A percentile compares a stretch with the other conserved stretches of the same genome.
These are phyloP conservation scores for Ophioderma brevispina DNA, from an alignment of 35 echinoderm and acorn worm genomes.

Conservation along the genomic window DNA sequence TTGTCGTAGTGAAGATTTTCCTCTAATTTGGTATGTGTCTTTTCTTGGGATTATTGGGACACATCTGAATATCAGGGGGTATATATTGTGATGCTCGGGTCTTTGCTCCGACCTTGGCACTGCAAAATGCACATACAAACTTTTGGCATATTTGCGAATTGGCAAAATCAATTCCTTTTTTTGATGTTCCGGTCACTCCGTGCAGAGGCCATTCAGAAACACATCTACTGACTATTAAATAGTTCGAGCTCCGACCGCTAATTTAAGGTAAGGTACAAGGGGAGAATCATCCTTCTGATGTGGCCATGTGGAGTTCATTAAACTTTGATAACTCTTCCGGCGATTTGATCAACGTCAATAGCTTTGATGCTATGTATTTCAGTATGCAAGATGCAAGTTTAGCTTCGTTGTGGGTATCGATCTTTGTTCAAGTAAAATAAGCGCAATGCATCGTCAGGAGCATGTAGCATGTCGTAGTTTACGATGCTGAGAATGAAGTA, in stretches of 20 bases:
- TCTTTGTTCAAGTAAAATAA: not conserved
- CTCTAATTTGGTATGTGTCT: not conserved
- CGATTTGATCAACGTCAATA: not conserved
- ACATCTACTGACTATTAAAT: constrained; percentile 76
- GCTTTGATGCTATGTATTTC: not conserved
- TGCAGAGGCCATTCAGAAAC: constrained; percentile 75
- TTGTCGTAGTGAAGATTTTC: not conserved
- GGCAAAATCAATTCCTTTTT: constrained; percentile 13
- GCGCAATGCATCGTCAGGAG: not conserved
- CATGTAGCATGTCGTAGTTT: not conserved
- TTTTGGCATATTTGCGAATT: constrained; percentile 29
- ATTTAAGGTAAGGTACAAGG: not conserved
- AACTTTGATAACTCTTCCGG: not conserved
- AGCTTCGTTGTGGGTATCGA: not conserved
- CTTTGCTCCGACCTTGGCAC: constrained; percentile 35
- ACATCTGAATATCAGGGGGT: not conserved
- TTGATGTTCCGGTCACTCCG: constrained; percentile 60
- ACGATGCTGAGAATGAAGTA: not conserved
- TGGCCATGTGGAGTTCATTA: not conserved
- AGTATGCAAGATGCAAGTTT: not conserved
- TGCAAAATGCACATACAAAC: constrained; percentile 54
- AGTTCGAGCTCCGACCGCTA: constrained; percentile 52
- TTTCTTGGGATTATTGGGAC: not conserved
- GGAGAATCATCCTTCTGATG: not conserved
- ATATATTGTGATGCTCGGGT: not conserved